phyloP scores from a whole-genome alignment of 2,888 invertebrate species.

The Sesamia inferens region DNA sequence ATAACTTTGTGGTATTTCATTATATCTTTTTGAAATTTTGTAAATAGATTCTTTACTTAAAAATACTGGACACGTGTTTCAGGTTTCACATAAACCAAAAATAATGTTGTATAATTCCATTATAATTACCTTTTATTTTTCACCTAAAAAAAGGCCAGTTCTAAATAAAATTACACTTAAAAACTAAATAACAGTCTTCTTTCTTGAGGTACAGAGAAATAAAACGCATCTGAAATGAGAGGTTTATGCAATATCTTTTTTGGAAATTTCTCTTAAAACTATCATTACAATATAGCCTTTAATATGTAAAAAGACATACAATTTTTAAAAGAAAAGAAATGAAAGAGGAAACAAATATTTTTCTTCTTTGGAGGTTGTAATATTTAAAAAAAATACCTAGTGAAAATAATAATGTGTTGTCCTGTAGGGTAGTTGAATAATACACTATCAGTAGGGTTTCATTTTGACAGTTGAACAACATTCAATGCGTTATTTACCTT shows the following conservation, averaged over 20 bases:
- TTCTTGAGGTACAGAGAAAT: constrained; percentile 87
- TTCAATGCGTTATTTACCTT: no score
- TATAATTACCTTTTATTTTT: no score
- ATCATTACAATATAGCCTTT: constrained; percentile 42
- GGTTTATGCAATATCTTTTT: constrained; percentile 59
- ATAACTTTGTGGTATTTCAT: no score
- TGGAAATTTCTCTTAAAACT: constrained; percentile 54
- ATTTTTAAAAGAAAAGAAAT: background rate
- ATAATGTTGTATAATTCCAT: no score
- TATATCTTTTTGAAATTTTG: no score
- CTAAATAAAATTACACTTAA: constrained; percentile 58
- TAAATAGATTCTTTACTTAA: no score
- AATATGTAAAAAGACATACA: background rate
- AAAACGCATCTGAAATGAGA: constrained; percentile 71
- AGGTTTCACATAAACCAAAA: no score
- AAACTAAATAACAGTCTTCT: constrained; percentile 83
- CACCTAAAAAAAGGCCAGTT: background rate
- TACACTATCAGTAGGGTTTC: no score
- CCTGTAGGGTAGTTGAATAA: no score
- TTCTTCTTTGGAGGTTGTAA: background rate
- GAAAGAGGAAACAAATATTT: background rate
- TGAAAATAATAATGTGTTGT: no score
- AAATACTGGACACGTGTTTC: no score
- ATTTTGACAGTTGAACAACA: no score
- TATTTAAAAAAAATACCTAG: background rate